Evolutionary conservation across 2,888 invertebrate genomes (phyloP).

Genomic region (Ferdinandea cuprea): DNA sequence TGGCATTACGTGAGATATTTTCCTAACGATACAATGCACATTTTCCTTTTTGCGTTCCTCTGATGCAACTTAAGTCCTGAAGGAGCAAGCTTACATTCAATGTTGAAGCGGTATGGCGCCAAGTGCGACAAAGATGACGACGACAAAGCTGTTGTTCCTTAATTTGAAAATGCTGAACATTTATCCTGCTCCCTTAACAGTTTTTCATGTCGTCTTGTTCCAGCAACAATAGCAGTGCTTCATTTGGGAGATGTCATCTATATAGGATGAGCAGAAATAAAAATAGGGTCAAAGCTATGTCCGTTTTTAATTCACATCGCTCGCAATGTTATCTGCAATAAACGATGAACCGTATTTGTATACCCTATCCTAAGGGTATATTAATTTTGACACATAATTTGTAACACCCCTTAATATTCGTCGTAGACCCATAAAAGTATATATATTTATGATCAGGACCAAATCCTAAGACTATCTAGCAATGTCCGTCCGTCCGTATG

Average conservation of each 20-base stretch:
- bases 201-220: conserved; percentile 48
- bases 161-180: conserved; percentile 67
- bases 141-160: conserved; percentile 53
- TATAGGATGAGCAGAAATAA: conserved; percentile 42
- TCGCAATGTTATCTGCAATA: background rate
- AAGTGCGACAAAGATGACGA: background rate
- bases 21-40: conserved; percentile 42
- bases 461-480: too few relatives aligned
- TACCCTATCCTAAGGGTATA: too few relatives aligned
- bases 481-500: too few relatives aligned
- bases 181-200: conserved; percentile 53
- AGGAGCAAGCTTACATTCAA: conserved; percentile 46
- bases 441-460: too few relatives aligned
- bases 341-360: too few relatives aligned
- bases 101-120: conserved; percentile 16
- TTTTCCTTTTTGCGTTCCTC: conserved; percentile 8
- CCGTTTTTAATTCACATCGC: too few relatives aligned
- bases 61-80: conserved; percentile 17
- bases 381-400: too few relatives aligned
- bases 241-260: conserved; percentile 64
- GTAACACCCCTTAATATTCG: too few relatives aligned
- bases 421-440: too few relatives aligned
- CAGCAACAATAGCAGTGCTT: conserved; percentile 20
- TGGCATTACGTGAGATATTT: conserved; percentile 70
- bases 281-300: conserved; percentile 12